phyloP scores from a whole-genome alignment of 35 echinoderm and acorn worm species.

The Antedon bifida region DNA sequence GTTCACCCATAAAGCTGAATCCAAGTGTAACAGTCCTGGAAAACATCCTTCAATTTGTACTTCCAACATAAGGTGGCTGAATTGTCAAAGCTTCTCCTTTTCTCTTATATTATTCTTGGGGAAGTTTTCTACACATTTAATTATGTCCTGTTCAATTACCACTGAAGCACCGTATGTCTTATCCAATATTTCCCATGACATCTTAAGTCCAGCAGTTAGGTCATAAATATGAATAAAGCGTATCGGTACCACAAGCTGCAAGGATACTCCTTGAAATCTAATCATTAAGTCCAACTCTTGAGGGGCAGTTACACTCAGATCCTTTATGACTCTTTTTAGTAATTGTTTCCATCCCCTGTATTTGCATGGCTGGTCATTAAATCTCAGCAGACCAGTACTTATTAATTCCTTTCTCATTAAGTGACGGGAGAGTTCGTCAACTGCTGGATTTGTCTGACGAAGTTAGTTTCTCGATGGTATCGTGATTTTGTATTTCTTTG shows the following conservation, averaged over 20 bases:
- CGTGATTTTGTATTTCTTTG: too few relatives aligned
- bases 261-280: background rate
- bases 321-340: background rate
- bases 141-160: background rate
- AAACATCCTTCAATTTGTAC: background rate
- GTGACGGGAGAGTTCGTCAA: too few relatives aligned
- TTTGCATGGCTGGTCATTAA: background rate
- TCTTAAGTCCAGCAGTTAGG: background rate
- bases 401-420: background rate
- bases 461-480: too few relatives aligned
- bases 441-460: too few relatives aligned
- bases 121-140: background rate
- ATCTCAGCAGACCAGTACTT: background rate
- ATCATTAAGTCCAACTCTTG: background rate
- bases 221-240: background rate
- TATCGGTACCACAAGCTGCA: background rate
- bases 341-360: background rate
- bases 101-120: background rate
- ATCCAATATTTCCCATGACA: background rate
- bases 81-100: background rate
- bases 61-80: background rate
- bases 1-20: background rate
- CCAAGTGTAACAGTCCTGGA: background rate
- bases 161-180: background rate
- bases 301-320: background rate